Evolutionary conservation across 2,888 invertebrate genomes (phyloP), one percentile per base, ranked within the genome.

Genomic region (Heliconius charithonia): DNA sequence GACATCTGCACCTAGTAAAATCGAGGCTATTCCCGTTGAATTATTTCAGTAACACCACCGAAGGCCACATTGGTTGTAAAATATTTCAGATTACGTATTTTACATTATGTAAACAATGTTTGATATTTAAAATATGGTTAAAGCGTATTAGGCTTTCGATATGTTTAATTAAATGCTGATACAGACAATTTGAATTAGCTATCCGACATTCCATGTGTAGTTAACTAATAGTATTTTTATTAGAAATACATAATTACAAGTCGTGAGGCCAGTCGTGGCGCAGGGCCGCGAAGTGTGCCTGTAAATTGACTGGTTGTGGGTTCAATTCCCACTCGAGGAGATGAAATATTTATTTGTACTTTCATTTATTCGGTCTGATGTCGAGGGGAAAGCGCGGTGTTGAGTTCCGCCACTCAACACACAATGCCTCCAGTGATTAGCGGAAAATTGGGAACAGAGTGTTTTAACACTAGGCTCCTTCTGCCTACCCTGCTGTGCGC

Each of bases 11-110:
- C 67, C 67, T 78, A 78, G 79, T 77, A 29, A 81, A 82, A 86
- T 84, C 89, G 88, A 90, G 91, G 89, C 86, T 88, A 86, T 84
- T 83, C 84, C 84, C 81, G 83, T 80, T 86, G 86, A 90, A 88
- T 93, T 93, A 93, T 93, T 92, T 90, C 89, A 90, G 85, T 83
- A 79, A 80, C 85, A 85, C 81, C 83, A 83, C 80, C 84, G 89
- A 90, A 90, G 90, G 91, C 81, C 82, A 83, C 85, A 83, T 85
- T 82, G 84, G 87, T 89, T 89, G 89, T 87, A 85, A 85, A 87
- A 85, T 84, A 86, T 86, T 80, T 70, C 62, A 29, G 29, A 56
- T 77, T 41, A 77, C 72, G 13, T 22, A 19, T 32, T 63, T 22
- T 22, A 25, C 72, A 32, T 25, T 77, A 71, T 73, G 41, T 72